phyloP scores from a whole-genome alignment of 2,113 vertebrate species.

The Centrocercus urophasianus region DNA sequence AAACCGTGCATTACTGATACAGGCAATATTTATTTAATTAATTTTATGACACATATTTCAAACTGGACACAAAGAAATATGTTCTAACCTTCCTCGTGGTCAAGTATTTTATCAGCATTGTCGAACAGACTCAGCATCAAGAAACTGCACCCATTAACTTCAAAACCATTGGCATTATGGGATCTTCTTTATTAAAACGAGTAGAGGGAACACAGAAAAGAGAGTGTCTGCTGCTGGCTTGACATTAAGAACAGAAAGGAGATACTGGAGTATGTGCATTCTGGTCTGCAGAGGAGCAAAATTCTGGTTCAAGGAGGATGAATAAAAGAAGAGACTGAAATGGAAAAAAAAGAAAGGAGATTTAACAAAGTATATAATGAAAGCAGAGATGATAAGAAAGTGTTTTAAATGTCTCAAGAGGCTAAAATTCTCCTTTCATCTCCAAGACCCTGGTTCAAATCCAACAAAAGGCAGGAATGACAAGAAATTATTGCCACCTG shows the following conservation, averaged over 20 bases:
- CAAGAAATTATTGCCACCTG: not conserved
- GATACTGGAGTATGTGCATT: not conserved
- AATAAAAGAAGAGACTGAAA: not conserved
- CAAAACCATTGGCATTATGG: not conserved
- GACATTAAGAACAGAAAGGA: not conserved
- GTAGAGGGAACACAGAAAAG: not conserved
- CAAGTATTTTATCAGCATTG: constrained; percentile 12
- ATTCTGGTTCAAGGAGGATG: not conserved
- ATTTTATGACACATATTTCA: constrained; percentile 51
- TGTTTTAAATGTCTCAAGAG: not conserved
- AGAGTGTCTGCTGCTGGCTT: not conserved
- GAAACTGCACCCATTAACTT: not conserved
- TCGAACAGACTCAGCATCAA: not conserved
- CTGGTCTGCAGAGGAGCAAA: not conserved
- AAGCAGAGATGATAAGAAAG: not conserved
- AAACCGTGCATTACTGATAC: constrained; percentile 46
- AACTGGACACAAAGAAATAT: constrained; percentile 31
- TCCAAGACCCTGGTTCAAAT: not conserved
- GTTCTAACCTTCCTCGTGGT: not conserved
- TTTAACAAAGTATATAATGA: not conserved
- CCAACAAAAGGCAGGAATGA: not conserved
- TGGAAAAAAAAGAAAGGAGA: not conserved
- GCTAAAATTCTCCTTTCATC: not conserved
- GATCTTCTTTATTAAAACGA: not conserved
- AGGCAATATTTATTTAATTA: constrained; percentile 58